phyloP scores from a whole-genome alignment of 2,797 vertebrate species.

The Phylloscopus collybita region DNA sequence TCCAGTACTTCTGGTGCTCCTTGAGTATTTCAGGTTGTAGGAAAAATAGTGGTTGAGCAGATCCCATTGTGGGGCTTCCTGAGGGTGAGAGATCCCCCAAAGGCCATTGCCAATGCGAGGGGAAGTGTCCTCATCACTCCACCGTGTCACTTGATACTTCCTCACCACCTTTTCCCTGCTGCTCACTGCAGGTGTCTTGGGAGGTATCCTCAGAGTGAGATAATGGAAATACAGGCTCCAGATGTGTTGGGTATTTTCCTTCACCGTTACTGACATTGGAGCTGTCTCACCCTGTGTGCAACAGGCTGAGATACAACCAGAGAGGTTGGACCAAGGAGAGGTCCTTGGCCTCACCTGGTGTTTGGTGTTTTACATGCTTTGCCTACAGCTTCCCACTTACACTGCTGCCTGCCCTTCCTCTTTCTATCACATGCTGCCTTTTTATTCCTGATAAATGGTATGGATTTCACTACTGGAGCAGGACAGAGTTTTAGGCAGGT shows the following conservation, averaged over 20 bases:
- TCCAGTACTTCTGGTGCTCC: neutral
- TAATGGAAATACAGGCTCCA: neutral
- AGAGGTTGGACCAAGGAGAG: neutral
- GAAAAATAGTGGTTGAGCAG: neutral
- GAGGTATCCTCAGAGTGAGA: neutral
- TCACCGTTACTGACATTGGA: rapidly evolving
- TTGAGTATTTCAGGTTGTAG: neutral
- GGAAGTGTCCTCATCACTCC: neutral
- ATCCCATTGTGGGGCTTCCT: neutral
- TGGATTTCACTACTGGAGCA: neutral
- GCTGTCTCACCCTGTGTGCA: neutral
- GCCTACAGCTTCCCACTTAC: neutral
- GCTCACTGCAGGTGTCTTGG: neutral
- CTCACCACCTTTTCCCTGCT: neutral
- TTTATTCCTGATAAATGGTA: neutral
- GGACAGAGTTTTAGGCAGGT: neutral
- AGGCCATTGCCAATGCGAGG: neutral
- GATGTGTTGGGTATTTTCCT: neutral
- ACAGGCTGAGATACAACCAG: neutral
- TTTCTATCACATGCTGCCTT: neutral
- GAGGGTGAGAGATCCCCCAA: neutral
- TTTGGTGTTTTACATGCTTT: neutral
- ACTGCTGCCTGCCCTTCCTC: neutral
- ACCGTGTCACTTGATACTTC: neutral
- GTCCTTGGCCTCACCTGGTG: neutral